Evolutionary conservation across 2,797 vertebrate genomes (phyloP).

Genomic region (Chaetodon trifasciatus): DNA sequence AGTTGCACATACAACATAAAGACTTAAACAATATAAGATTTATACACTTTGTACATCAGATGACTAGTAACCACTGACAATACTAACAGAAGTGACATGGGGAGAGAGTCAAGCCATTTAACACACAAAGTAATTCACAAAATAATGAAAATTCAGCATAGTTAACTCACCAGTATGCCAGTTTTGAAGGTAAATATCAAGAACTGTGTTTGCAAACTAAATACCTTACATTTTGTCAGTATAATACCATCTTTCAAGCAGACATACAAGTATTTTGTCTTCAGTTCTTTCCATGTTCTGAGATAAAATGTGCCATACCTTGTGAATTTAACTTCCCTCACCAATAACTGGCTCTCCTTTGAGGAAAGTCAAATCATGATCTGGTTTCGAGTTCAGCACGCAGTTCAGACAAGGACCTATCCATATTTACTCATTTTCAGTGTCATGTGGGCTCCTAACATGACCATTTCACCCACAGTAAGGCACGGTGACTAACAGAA

Average conservation of each 20-base stretch:
- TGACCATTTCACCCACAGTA: constrained; percentile 80
- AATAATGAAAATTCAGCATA: constrained; percentile 70
- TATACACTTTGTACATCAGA: constrained; percentile 87
- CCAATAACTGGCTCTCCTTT: not conserved
- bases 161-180: constrained; percentile 78
- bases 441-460: constrained; percentile 68
- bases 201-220: constrained; percentile 55
- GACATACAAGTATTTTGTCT: constrained; percentile 28
- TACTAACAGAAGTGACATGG: constrained; percentile 79
- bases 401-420: constrained; percentile 29
- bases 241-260: constrained; percentile 50
- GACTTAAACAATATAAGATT: constrained; percentile 85
- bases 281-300: constrained; percentile 28
- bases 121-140: constrained; percentile 76
- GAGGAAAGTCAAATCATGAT: constrained; percentile 27
- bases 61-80: constrained; percentile 85
- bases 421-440: constrained; percentile 41
- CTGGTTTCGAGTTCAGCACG: constrained; percentile 39
- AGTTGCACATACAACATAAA: constrained; percentile 82
- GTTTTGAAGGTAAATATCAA: constrained; percentile 60
- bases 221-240: constrained; percentile 50
- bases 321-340: constrained; percentile 1
- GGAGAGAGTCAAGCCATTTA: constrained; percentile 83
- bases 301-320: constrained; percentile 47
- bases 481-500: constrained; percentile 87